Percentiles rank a stretch among this genome's conserved stretches.
phyloP scores from a whole-genome alignment of 2,888 invertebrate species.

The Globia sparganii region DNA sequence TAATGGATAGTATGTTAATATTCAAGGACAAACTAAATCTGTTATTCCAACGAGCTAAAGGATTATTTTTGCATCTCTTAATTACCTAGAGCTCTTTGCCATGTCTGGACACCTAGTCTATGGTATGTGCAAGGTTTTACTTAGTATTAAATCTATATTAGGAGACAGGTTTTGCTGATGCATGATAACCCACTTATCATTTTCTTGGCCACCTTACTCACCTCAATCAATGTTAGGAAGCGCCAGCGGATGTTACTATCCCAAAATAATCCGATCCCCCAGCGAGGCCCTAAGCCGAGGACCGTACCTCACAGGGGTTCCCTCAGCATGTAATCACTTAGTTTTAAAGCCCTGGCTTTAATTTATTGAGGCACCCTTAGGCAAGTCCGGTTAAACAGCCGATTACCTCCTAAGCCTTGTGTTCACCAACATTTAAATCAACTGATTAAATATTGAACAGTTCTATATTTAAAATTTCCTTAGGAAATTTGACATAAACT shows the following conservation, averaged over 20 bases:
- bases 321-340: not conserved
- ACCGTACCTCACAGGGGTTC: no score
- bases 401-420: no score
- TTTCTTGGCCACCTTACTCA: not conserved
- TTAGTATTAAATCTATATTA: no score
- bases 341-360: not conserved
- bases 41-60: constrained; percentile 6
- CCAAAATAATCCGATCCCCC: not conserved
- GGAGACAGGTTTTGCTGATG: not conserved
- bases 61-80: constrained; percentile 2
- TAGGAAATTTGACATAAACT: no score
- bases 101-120: not conserved
- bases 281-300: no score
- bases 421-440: no score
- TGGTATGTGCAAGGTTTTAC: not conserved
- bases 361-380: no score
- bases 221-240: not conserved
- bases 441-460: no score
- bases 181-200: no score
- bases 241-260: not conserved
- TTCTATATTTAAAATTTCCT: no score
- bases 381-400: no score
- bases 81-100: not conserved
- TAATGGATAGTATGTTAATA: constrained; percentile 2
- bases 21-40: not conserved